Evolutionary conservation across 2,888 invertebrate genomes (phyloP), one percentile per base, ranked within the genome.

Genomic region (Molanna angustata): DNA sequence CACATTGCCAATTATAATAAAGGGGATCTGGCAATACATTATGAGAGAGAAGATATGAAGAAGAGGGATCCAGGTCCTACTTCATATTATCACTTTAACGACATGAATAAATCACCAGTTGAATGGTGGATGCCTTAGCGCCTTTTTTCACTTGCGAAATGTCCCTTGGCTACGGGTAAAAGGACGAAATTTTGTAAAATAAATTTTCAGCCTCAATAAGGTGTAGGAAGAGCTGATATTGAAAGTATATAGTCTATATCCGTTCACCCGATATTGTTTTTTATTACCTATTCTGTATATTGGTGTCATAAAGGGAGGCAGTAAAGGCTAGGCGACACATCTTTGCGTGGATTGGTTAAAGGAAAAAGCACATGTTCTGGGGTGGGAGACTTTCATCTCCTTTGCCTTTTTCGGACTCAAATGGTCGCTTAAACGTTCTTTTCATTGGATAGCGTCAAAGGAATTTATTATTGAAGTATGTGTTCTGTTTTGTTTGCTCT

Each of bases 281-380:
- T 58, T 58, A 58, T 56, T 56, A 52, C 52, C 58, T 49, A 49
- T 54, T 49, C 56, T 56, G 51, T 58, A 54, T 56, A 58, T 58
- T 58, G 56, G 56, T 41, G 56, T 52, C 58, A 33, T 58, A 58
- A 58, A 56, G 48, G 40, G 52, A 43, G 27, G 46, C 49, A 49
- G 51, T 56, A 54, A 58, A 57, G 46, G 53, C 43, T 35, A 46
- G 54, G 52, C 43, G 57, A 52, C 57, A 55, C 57, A 54, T 41
- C 51, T 54, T 51, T 57, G 40, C 32, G 22, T 40, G 41, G 52
- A 20, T 40, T 13, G 40, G 49, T n/a, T n/a, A n/a, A 32, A 35
- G 44, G 32, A 6, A 18, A 35, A 20, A 33, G 39, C 9, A 37
- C 21, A 20, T 16, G 17, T n/a, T n/a, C n/a, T n/a, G 43, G 49